Evolutionary conservation across 2,797 vertebrate genomes (phyloP), one percentile per base, ranked within the genome.

Genomic region (Crenichthys baileyi): DNA sequence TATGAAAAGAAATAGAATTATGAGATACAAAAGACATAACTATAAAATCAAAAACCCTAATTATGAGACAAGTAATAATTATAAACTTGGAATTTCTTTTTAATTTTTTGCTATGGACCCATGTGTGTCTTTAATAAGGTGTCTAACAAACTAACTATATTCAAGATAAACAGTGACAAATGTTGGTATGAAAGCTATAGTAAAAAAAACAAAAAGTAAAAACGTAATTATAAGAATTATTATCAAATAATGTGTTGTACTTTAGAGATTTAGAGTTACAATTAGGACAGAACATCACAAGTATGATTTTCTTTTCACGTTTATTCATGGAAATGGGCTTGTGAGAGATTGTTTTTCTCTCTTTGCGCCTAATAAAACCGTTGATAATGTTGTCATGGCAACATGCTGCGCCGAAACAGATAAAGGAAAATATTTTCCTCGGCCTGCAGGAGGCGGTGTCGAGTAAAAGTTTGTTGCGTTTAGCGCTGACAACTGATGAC

Each of bases 361-460:
- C 2, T 20, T 7, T 22, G 4, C 20, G 5, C 20, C 5, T 2
- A 3, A 36, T 16, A 29, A 36, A 63, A 8, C 63, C 36, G 36
- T 41, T 11, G 63, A 65, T 22, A 5, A 2, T 2, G 36, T 67
- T 67, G 36, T 67, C 63, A 41, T 24, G 20, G 31, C 36, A 67
- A 67, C 63, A 24, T 36, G 29, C 7, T 61, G 58, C 7, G 15
- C 3, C 6, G 61, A 36, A 4, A 39, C 31, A 20, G 61, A 36
- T 20, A 36, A 65, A 53, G 16, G 20, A 53, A 53, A 1, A 9
- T 24, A 22, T 68, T n/a, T 68, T 6, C 6, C 20, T 5, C 9
- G 9, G 26, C 48, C 79, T 29, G 11, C 1, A 18, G 53, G 63
- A 9, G 70, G 83, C 79, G 39, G 0, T 72, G 70, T 77, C 2